These are phyloP conservation scores for Aphelocoma coerulescens DNA, from an alignment of 2,113 vertebrate species.

Conservation along the genomic window DNA sequence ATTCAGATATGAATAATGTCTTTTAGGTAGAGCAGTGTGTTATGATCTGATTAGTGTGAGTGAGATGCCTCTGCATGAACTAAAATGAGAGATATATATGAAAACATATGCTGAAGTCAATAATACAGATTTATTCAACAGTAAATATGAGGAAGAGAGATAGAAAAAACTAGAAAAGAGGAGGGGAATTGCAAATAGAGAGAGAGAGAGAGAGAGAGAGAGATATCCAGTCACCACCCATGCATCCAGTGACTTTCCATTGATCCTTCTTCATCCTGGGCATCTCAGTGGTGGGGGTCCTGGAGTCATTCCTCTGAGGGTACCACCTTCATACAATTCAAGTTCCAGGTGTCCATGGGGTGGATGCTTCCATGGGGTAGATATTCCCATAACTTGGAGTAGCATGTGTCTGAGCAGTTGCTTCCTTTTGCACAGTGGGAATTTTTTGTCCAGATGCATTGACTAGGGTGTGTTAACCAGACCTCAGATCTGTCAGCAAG, in stretches of 20 bases:
- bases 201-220: background rate
- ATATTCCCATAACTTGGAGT: no score
- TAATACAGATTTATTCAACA: background rate
- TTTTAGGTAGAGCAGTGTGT: background rate
- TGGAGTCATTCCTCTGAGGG: background rate
- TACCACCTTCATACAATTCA: background rate
- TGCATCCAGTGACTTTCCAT: accelerated
- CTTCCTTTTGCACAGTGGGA: background rate
- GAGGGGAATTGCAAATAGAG: background rate
- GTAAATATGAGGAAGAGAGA: background rate
- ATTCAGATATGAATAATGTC: background rate
- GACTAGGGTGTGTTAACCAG: background rate
- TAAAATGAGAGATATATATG: background rate
- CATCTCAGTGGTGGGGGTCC: background rate
- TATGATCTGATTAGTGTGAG: background rate
- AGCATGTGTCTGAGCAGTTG: background rate
- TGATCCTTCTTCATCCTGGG: background rate
- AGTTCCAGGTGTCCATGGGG: background rate
- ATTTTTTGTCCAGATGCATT: background rate
- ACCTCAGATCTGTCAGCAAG: background rate
- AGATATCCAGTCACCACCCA: background rate
- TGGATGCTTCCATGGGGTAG: background rate
- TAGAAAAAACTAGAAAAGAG: background rate
- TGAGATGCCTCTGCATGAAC: background rate
- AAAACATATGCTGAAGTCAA: background rate